Percentiles rank a stretch among this genome's conserved stretches.
phyloP scores from a whole-genome alignment of 2,797 vertebrate genomes.

The Benthosema pterotum region DNA sequence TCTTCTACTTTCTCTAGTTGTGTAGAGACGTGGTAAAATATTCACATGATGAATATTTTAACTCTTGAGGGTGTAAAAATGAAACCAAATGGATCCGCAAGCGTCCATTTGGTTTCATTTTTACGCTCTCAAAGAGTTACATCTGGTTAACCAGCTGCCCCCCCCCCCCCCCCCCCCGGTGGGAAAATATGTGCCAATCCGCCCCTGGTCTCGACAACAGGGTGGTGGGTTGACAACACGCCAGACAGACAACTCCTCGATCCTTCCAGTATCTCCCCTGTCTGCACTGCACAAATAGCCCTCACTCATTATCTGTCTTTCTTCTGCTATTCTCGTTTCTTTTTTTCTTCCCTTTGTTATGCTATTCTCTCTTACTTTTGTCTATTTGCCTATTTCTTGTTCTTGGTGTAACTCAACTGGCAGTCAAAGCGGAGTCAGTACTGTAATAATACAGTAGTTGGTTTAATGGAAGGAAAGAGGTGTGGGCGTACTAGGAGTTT shows the following conservation, averaged over 20 bases:
- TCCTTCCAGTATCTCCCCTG: conserved; percentile 13
- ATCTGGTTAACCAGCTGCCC: no score
- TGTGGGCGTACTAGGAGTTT: no score
- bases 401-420: conserved; percentile 61
- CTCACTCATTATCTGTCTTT: conserved; percentile 30
- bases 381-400: conserved; percentile 39
- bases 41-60: no score
- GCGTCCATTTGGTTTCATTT: no score
- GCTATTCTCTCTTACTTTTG: conserved; percentile 11
- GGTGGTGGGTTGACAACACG: conserved; percentile 13
- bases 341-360: conserved; percentile 17
- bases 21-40: no score
- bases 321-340: conserved; percentile 38
- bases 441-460: conserved; percentile 61
- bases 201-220: conserved; percentile 29
- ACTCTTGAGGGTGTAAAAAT: no score
- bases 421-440: conserved; percentile 48
- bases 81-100: no score
- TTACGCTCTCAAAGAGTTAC: no score
- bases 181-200: no score
- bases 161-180: no score
- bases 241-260: conserved; percentile 21
- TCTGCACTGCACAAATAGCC: conserved; percentile 3
- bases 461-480: conserved; percentile 26
- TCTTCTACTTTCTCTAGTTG: no score